phyloP scores from a whole-genome alignment of 2,888 invertebrate genomes.

The Mycogona germanica region DNA sequence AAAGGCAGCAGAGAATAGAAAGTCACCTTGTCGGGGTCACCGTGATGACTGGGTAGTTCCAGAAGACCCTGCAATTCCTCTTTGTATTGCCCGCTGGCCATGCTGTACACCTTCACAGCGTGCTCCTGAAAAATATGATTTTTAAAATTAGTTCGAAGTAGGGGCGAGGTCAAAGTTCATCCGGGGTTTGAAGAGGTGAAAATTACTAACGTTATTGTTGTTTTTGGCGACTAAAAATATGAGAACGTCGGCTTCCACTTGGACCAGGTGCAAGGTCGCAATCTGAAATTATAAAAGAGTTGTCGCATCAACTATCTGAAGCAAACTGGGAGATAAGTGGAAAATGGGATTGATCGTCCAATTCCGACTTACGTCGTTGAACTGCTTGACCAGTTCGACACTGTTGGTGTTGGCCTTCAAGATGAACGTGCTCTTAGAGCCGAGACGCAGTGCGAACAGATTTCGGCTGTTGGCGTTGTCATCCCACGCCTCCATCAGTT shows the following conservation, averaged over 20 bases:
- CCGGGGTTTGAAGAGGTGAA: too few species aligned
- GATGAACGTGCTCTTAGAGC: neutral
- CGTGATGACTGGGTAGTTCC: neutral
- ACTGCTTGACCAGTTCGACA: neutral
- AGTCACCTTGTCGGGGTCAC: neutral
- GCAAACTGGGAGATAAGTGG: too few species aligned
- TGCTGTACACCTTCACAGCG: constrained; percentile 4
- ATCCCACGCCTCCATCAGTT: constrained; percentile 17
- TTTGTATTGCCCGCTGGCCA: constrained; percentile 12
- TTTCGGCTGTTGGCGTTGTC: constrained; percentile 20
- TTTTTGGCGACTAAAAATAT: too few species aligned
- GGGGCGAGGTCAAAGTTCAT: neutral
- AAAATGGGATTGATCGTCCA: too few species aligned
- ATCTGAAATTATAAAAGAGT: neutral
- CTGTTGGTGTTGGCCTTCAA: neutral
- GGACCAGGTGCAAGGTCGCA: too few species aligned
- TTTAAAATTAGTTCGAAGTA: neutral
- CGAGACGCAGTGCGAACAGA: constrained; percentile 20
- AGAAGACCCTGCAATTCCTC: constrained; percentile 1
- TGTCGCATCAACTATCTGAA: neutral
- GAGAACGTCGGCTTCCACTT: too few species aligned
- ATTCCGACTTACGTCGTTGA: neutral
- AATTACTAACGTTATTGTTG: too few species aligned
- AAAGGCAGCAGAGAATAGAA: neutral
- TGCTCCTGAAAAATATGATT: constrained; percentile 2